Evolutionary conservation across 2,888 invertebrate genomes (phyloP).

Genomic region (Epinotia ramella): DNA sequence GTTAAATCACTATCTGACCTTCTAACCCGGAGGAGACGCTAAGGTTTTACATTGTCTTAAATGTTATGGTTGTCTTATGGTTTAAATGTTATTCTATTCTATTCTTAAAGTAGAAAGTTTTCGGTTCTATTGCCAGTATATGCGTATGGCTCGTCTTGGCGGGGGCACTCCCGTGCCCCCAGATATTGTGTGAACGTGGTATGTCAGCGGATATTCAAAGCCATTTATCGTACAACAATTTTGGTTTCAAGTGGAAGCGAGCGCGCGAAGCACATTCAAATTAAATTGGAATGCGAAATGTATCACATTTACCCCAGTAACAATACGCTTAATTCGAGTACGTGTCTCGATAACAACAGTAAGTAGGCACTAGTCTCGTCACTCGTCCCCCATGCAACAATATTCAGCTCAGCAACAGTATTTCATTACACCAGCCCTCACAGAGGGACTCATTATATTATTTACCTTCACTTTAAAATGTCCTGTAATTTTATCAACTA

Average conservation of each 20-base stretch:
- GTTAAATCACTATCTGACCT: too few species aligned
- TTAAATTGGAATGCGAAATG: background rate
- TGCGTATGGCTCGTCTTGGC: too few species aligned
- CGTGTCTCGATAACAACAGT: background rate
- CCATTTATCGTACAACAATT: too few species aligned
- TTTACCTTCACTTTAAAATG: conserved; percentile 9
- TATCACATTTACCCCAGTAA: background rate
- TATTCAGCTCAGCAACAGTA: conserved; percentile 10
- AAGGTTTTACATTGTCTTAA: too few species aligned
- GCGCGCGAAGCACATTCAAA: background rate
- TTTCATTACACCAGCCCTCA: conserved; percentile 26
- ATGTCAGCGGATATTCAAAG: too few species aligned
- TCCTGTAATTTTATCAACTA: conserved; percentile 23
- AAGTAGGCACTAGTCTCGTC: background rate
- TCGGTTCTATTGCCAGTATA: too few species aligned
- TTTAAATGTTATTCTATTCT: too few species aligned
- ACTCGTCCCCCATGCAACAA: conserved; percentile 17
- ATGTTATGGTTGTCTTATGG: too few species aligned
- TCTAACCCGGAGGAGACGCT: too few species aligned
- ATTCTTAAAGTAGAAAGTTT: too few species aligned
- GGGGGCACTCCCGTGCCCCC: too few species aligned
- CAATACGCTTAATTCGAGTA: background rate
- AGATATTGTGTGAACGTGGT: too few species aligned
- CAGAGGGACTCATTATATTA: conserved; percentile 9
- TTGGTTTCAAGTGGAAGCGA: background rate